Evolutionary conservation across 1,140 invertebrate species (phyloP).

Genomic region (Drosophila takahashii): DNA sequence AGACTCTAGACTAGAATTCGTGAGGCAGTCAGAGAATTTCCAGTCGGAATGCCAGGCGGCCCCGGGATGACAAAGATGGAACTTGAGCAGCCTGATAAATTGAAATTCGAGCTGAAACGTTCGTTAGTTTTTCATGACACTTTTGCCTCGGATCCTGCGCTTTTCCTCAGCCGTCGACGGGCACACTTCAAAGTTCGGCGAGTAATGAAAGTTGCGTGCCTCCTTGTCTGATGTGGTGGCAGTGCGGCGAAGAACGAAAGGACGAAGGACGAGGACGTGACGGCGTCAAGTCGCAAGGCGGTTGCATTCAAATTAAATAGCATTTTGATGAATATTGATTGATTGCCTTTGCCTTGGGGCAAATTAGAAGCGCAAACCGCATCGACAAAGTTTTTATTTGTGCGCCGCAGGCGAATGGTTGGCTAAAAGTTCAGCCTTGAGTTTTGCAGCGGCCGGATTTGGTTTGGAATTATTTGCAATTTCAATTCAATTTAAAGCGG

Average conservation of each 20-base stretch:
- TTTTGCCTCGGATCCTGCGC: conserved; percentile 21
- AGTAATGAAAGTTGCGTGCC: conserved; percentile 56
- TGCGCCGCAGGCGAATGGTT: conserved; percentile 9
- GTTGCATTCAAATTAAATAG: conserved; percentile 77
- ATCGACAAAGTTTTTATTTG: conserved; percentile 66
- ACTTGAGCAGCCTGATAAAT: conserved; percentile 43
- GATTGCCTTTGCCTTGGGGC: conserved; percentile 72
- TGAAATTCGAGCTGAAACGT: conserved; percentile 38
- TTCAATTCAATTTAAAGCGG: conserved; percentile 21
- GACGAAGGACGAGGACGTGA: conserved; percentile 34
- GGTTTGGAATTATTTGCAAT: conserved; percentile 18
- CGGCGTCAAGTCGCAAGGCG: conserved; percentile 31
- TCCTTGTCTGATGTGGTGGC: conserved; percentile 13
- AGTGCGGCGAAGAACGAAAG: background rate
- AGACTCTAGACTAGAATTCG: background rate
- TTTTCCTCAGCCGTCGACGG: conserved; percentile 24
- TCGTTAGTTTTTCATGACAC: conserved; percentile 41
- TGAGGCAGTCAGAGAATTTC: conserved; percentile 22
- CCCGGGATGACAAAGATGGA: conserved; percentile 1
- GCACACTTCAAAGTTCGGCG: conserved; percentile 66
- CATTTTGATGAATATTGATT: conserved; percentile 80
- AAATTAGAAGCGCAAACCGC: conserved; percentile 75
- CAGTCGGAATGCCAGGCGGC: background rate
- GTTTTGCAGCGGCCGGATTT: conserved; percentile 12
- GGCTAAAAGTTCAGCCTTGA: conserved; percentile 58